These are phyloP conservation scores for Polypedilum pembai DNA, from an alignment of 1,140 invertebrate genomes.

Conservation along the genomic window DNA sequence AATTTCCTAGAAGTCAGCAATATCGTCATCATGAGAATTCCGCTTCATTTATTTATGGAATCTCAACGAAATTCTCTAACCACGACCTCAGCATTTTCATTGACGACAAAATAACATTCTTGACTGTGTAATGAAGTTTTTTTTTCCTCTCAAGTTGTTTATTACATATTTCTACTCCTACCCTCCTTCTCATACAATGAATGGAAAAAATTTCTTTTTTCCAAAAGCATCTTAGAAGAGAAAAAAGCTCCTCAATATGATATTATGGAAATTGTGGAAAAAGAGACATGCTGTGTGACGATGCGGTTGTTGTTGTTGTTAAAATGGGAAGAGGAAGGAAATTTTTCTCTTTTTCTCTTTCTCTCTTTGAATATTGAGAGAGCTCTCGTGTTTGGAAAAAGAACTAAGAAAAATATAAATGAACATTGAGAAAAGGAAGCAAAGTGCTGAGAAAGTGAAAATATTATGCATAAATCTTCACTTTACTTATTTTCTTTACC, in stretches of 20 bases:
- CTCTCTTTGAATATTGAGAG: neutral
- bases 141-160: too few relatives aligned
- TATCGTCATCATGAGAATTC: too few relatives aligned
- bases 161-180: too few relatives aligned
- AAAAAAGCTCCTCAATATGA: neutral
- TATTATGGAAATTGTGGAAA: conserved; percentile 7
- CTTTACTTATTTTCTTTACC: neutral
- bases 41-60: too few relatives aligned
- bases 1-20: too few relatives aligned
- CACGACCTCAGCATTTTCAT: too few relatives aligned
- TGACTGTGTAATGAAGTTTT: too few relatives aligned
- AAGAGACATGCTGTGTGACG: neutral
- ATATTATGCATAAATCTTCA: conserved; percentile 18
- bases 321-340: neutral
- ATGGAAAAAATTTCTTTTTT: neutral
- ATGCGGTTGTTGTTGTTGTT: neutral
- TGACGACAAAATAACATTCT: too few relatives aligned
- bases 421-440: neutral
- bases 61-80: too few relatives aligned
- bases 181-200: neutral
- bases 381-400: neutral
- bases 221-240: neutral
- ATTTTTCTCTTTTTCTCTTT: neutral
- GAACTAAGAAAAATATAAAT: neutral
- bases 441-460: neutral